Conservation (phyloP, 2,113 vertebrate genomes). For the Corapipo altera region DNA sequence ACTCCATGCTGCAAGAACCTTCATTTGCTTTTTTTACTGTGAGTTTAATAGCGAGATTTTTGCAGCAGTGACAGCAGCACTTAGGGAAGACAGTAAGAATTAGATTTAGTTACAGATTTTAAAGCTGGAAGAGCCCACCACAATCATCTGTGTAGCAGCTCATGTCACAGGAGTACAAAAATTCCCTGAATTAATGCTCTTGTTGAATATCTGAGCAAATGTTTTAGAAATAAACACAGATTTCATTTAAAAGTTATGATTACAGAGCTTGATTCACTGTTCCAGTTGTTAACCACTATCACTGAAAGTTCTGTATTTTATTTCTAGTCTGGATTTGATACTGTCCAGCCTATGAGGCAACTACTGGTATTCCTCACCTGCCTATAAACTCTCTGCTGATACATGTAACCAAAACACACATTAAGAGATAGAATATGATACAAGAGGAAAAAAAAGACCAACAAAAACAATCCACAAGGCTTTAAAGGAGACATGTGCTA, state of each 20-base stretch:
- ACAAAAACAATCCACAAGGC: not conserved
- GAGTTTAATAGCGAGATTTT: not conserved
- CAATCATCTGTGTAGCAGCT: not conserved
- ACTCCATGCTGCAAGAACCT: not conserved
- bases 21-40: not conserved
- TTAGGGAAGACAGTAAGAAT: not conserved
- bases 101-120: not conserved
- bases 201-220: not conserved
- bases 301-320: not conserved
- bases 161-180: not conserved
- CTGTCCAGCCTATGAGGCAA: not conserved
- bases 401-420: not conserved
- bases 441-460: not conserved
- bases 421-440: not conserved
- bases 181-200: not conserved
- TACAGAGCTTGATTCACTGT: not conserved
- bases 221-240: not conserved
- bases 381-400: not conserved
- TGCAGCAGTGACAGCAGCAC: not conserved
- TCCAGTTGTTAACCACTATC: not conserved
- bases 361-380: not conserved
- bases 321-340: not conserved
- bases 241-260: not conserved
- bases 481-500: not conserved
- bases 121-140: not conserved